phyloP scores from a whole-genome alignment of 1,140 invertebrate species.

The Galleria mellonella region DNA sequence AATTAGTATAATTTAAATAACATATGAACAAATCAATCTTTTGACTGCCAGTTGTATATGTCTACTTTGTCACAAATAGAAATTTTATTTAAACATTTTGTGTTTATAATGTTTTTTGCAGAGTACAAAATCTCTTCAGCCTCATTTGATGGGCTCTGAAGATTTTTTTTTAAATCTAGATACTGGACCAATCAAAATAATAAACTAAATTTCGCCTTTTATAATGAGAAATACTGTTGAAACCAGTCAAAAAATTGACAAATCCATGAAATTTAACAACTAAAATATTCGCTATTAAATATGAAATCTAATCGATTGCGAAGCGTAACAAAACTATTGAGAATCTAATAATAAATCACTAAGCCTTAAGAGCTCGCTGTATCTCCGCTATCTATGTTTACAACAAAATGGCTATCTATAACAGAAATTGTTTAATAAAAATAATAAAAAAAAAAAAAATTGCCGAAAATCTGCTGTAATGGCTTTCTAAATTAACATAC shows the following conservation, averaged over 20 bases:
- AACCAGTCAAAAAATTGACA: neutral
- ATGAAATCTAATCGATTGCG: constrained; percentile 37
- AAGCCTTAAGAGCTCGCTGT: constrained; percentile 34
- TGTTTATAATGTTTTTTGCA: no score
- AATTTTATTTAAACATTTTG: no score
- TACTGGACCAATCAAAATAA: no score
- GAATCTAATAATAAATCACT: constrained; percentile 59
- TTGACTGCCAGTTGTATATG: no score
- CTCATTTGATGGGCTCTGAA: no score
- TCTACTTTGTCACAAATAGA: no score
- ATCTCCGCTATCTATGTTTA: constrained; percentile 15
- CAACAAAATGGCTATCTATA: constrained; percentile 17
- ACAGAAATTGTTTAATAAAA: neutral
- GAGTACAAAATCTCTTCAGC: no score
- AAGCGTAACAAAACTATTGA: constrained; percentile 56
- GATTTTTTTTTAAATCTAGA: no score
- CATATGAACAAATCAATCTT: constrained; percentile 10
- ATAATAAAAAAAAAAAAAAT: neutral
- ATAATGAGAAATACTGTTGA: no score
- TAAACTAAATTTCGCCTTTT: no score
- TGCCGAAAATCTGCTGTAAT: no score
- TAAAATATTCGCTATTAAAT: constrained; percentile 41
- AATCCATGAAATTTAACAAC: constrained; percentile 20
- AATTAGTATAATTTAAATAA: constrained; percentile 26
- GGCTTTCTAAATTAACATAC: no score